A percentile compares a stretch with the other conserved stretches of the same genome.
These are phyloP conservation scores for Oegoconia quadripuncta DNA, from an alignment of 2,888 invertebrate species.

Conservation along the genomic window DNA sequence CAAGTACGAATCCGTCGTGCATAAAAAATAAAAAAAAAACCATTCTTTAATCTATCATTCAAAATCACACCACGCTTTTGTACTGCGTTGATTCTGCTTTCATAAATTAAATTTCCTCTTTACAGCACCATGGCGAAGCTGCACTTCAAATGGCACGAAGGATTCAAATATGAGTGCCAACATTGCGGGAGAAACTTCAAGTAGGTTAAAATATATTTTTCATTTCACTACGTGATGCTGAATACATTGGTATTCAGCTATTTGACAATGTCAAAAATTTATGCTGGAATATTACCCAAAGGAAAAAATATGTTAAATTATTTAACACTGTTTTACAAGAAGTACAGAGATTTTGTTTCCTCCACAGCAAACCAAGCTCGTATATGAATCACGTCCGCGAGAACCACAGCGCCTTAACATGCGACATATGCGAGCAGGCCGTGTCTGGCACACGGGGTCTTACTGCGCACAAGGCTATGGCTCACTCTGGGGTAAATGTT, in stretches of 20 bases:
- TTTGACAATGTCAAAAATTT: too few relatives aligned
- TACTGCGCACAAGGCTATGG: constrained; percentile 26
- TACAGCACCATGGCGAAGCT: constrained; percentile 46
- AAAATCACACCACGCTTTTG: too few relatives aligned
- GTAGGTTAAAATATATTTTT: constrained; percentile 1
- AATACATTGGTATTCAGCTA: too few relatives aligned
- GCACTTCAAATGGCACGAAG: constrained; percentile 55
- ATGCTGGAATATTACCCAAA: too few relatives aligned
- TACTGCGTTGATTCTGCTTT: too few relatives aligned
- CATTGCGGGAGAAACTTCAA: constrained; percentile 44
- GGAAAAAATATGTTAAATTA: too few relatives aligned
- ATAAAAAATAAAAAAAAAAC: too few relatives aligned
- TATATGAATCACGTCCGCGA: constrained; percentile 14
- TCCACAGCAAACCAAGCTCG: constrained; percentile 7
- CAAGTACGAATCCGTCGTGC: too few relatives aligned
- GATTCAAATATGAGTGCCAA: constrained; percentile 44
- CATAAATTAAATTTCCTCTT: background rate
- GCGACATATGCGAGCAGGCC: constrained; percentile 29
- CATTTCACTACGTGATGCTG: background rate
- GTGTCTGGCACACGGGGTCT: constrained; percentile 30
- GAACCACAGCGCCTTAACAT: constrained; percentile 14
- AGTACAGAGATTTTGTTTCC: too few relatives aligned
- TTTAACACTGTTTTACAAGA: background rate
- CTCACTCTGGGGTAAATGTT: constrained; percentile 26
- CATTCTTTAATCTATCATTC: too few relatives aligned